phyloP scores from a whole-genome alignment of 1,140 invertebrate species.

The Neoseiulus cucumeris region DNA sequence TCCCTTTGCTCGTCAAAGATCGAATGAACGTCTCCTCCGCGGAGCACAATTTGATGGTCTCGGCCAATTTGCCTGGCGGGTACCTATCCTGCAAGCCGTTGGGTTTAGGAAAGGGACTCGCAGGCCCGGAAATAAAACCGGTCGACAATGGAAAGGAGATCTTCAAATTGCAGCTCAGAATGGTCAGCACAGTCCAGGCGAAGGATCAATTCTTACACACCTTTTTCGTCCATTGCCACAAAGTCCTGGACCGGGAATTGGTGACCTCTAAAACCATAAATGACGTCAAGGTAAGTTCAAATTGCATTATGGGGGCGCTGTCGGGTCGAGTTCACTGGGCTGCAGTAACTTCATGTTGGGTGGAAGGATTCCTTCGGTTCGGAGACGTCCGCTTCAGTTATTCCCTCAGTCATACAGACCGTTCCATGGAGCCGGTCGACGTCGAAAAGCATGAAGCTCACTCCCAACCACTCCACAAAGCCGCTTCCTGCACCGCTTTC shows the following conservation, averaged over 20 bases:
- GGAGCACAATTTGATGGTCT: slow-evolving; percentile 55
- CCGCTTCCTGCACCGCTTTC: too few relatives aligned
- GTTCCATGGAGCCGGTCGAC: too few relatives aligned
- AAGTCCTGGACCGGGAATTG: slow-evolving; percentile 11
- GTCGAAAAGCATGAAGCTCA: too few relatives aligned
- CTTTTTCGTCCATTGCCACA: slow-evolving; percentile 13
- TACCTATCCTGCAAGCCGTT: slow-evolving; percentile 72
- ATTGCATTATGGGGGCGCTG: too few relatives aligned
- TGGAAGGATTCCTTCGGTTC: too few relatives aligned
- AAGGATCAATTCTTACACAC: slow-evolving; percentile 23
- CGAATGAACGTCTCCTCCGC: slow-evolving; percentile 43
- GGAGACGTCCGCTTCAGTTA: too few relatives aligned
- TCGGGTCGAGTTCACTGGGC: too few relatives aligned
- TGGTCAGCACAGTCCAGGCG: slow-evolving; percentile 70
- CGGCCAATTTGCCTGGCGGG: slow-evolving; percentile 56
- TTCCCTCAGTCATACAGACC: too few relatives aligned
- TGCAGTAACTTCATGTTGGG: too few relatives aligned
- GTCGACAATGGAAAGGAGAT: slow-evolving; percentile 67
- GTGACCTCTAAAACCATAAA: background rate
- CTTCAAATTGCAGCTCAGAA: slow-evolving; percentile 55
- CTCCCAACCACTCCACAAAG: too few relatives aligned
- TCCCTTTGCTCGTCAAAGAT: slow-evolving; percentile 57
- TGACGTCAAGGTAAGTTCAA: slow-evolving; percentile 12
- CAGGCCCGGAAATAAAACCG: slow-evolving; percentile 73
- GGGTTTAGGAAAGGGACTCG: slow-evolving; percentile 70